These are phyloP conservation scores for cattle (Bos taurus) DNA, from an alignment of 2,113 vertebrate genomes.

Conservation along the genomic window ARS-UCD2.0 NC_037329.1:119819501-119820000, in stretches of 20 bases:
- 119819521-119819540: constrained; percentile 28
- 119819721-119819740: constrained; percentile 2
- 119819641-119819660: constrained; percentile 64
- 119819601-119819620: constrained; percentile 24
- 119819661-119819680: constrained; percentile 53
- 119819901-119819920: not conserved
- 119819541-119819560: constrained; percentile 61
- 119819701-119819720: constrained; percentile 26
- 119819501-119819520: not conserved
- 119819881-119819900: not conserved
- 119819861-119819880: not conserved
- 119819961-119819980: constrained; percentile 28
- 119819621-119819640: constrained; percentile 39
- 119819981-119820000: constrained; percentile 65
- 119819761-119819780: constrained; percentile 33
- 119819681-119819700: not conserved
- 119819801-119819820: constrained; percentile 20
- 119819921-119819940: not conserved
- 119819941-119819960: constrained; percentile 41
- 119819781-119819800: constrained; percentile 12
- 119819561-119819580: constrained; percentile 63
- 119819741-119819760: not conserved
- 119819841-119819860: not conserved
- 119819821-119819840: constrained; percentile 1
- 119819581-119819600: constrained; percentile 14